A percentile compares a stretch with the other conserved stretches of the same genome.
Conservation (phyloP, 2,888 invertebrate species). For the Danaus chrysippus region DNA sequence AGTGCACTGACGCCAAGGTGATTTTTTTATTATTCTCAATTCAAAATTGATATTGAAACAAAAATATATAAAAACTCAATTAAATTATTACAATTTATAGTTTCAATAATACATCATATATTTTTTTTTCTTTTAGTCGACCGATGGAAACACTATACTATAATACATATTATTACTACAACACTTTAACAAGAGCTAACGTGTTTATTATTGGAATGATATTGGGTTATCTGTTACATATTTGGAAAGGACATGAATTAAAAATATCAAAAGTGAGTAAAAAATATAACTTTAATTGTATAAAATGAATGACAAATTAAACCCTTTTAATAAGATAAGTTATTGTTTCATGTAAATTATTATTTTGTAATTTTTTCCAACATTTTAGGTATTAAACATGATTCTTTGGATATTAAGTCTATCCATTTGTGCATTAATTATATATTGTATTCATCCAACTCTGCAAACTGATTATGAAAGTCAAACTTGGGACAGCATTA, state of each 20-base stretch:
- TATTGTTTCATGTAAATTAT: too few species aligned
- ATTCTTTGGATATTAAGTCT: too few species aligned
- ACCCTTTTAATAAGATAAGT: too few species aligned
- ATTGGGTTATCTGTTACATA: conserved; percentile 58
- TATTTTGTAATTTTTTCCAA: too few species aligned
- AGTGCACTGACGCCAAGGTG: conserved; percentile 16
- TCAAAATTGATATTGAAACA: too few species aligned
- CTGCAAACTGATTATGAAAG: conserved; percentile 50
- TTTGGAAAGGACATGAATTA: conserved; percentile 41
- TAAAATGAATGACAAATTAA: too few species aligned
- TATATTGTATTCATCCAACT: too few species aligned
- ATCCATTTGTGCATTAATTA: too few species aligned
- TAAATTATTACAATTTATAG: too few species aligned
- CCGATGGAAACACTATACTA: conserved; percentile 30
- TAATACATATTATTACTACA: conserved; percentile 44
- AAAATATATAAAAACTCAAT: too few species aligned
- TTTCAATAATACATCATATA: too few species aligned
- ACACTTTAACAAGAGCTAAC: conserved; percentile 49
- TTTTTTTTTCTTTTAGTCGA: conserved; percentile 17
- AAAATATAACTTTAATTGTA: not conserved
- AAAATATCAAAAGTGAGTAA: conserved; percentile 36
- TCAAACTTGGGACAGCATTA: conserved; percentile 47
- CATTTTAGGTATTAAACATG: too few species aligned
- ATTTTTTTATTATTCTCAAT: conserved; percentile 7
- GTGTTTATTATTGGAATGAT: conserved; percentile 48